Conservation (phyloP, 2,888 invertebrate species). For the Pammene fasciana region DNA sequence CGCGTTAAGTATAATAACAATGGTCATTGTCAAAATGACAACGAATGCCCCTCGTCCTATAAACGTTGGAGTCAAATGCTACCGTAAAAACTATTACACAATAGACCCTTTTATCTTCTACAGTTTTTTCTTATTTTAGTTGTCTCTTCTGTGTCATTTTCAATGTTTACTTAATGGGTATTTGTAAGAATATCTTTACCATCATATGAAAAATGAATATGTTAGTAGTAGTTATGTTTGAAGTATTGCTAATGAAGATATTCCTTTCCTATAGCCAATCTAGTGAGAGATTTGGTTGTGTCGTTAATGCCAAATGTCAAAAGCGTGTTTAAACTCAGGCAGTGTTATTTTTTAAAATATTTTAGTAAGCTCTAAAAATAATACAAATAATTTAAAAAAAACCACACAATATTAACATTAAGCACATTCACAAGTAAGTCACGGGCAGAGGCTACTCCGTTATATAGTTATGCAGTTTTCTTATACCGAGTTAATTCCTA, state of each 20-base stretch:
- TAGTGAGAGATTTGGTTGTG: too few species aligned
- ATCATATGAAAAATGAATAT: too few species aligned
- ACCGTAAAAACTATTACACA: conserved; percentile 38
- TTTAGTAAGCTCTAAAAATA: too few species aligned
- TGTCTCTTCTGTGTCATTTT: neutral
- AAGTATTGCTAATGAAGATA: too few species aligned
- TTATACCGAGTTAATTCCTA: conserved; percentile 46
- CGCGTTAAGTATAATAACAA: conserved; percentile 39
- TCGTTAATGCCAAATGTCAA: too few species aligned
- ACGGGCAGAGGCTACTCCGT: neutral
- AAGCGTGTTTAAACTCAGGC: too few species aligned
- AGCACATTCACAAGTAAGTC: too few species aligned
- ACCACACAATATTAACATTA: too few species aligned
- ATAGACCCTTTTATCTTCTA: conserved; percentile 27
- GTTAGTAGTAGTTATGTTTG: too few species aligned
- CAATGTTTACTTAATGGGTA: neutral
- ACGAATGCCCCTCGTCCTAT: conserved; percentile 29
- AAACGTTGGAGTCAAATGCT: conserved; percentile 25
- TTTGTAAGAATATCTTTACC: neutral
- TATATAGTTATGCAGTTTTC: conserved; percentile 10
- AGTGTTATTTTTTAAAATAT: too few species aligned
- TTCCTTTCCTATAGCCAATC: too few species aligned
- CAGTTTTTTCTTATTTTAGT: conserved; percentile 8
- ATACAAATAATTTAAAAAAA: too few species aligned
- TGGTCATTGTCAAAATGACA: conserved; percentile 39